Conservation (phyloP, 2,888 invertebrate genomes). For the Eutolmus rufibarbis region DNA sequence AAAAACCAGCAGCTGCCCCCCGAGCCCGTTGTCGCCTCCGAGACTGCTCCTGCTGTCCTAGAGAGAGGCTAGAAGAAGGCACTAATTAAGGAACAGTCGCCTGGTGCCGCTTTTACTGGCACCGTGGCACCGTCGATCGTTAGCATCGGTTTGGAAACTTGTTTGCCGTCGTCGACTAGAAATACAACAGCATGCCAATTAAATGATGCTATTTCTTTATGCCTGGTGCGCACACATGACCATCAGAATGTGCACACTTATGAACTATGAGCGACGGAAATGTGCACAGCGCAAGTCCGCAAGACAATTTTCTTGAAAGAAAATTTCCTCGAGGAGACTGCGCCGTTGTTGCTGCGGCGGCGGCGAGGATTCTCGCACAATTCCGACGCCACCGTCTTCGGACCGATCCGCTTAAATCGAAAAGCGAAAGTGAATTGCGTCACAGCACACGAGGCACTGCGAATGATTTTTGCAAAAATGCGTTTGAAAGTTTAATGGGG, state of each 20-base stretch:
- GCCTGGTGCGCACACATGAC: not conserved
- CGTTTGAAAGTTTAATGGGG: not conserved
- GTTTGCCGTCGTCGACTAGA: not conserved
- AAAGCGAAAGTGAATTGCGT: not conserved
- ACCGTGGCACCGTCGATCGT: not conserved
- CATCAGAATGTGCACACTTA: not conserved
- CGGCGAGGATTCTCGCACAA: not conserved
- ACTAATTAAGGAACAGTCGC: not conserved
- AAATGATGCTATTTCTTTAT: not conserved
- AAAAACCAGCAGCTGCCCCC: not conserved
- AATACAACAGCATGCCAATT: not conserved
- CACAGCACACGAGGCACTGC: not conserved
- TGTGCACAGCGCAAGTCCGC: not conserved
- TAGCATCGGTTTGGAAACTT: not conserved
- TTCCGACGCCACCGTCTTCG: not conserved
- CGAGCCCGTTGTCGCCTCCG: not conserved
- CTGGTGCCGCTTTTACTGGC: not conserved
- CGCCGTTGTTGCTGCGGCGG: not conserved
- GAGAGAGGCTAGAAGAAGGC: not conserved
- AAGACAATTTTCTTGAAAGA: not conserved
- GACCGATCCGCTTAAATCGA: not conserved
- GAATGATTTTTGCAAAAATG: not conserved
- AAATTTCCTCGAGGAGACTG: not conserved
- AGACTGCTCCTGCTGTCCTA: not conserved
- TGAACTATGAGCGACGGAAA: not conserved